Conservation (phyloP, 2,888 invertebrate genomes). For the Cartodere bifasciata region DNA sequence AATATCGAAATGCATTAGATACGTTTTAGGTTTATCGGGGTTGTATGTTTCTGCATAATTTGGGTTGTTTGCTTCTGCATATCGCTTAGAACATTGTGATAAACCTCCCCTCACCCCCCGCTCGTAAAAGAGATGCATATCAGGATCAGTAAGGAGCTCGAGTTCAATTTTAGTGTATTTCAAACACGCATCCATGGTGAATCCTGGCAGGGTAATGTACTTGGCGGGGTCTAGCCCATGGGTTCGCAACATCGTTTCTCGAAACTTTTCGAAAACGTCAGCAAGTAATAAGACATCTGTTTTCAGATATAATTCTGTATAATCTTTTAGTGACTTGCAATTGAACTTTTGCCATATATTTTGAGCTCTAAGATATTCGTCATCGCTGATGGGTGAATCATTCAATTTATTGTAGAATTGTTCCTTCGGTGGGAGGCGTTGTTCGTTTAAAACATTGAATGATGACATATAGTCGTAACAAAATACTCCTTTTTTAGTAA, state of each 20-base stretch:
- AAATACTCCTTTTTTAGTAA: constrained; percentile 1
- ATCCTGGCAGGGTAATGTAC: constrained; percentile 22
- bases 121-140: constrained; percentile 23
- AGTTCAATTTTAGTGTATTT: constrained; percentile 17
- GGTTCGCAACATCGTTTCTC: constrained; percentile 17
- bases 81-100: constrained; percentile 19
- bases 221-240: constrained; percentile 24
- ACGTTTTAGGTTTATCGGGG: constrained; percentile 2
- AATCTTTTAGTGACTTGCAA: constrained; percentile 24
- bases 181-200: constrained; percentile 22
- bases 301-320: constrained; percentile 26
- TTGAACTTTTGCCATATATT: constrained; percentile 25
- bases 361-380: not conserved
- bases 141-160: constrained; percentile 21
- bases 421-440: not conserved
- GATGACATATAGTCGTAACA: not conserved
- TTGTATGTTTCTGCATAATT: constrained; percentile 22
- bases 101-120: constrained; percentile 25
- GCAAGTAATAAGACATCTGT: constrained; percentile 27
- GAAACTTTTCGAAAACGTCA: constrained; percentile 29
- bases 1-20: constrained; percentile 3
- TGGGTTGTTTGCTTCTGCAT: constrained; percentile 27
- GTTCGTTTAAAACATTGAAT: not conserved
- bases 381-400: not conserved
- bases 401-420: not conserved